Conservation (phyloP, 2,113 vertebrate genomes). For the Pao palembangensis region DNA sequence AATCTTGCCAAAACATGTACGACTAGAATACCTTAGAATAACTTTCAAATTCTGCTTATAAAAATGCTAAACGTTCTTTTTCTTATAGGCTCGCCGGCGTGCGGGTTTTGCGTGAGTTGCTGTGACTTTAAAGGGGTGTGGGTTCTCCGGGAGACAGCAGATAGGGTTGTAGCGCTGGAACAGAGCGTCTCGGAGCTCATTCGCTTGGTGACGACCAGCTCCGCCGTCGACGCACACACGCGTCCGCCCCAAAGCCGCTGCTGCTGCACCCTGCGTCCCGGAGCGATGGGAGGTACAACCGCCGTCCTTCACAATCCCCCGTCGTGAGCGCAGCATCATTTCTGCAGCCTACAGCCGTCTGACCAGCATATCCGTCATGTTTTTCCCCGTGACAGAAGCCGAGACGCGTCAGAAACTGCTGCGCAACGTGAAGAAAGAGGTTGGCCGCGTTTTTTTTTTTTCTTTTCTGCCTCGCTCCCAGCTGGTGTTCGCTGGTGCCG, state of each 20-base stretch:
- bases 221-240: too few species aligned
- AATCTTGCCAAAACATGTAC: too few species aligned
- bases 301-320: slow-evolving; percentile 1
- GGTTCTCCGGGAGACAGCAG: slow-evolving; percentile 55
- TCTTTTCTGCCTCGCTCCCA: slow-evolving; percentile 3
- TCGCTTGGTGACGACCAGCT: too few species aligned
- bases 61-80: too few species aligned
- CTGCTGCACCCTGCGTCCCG: slow-evolving; percentile 10
- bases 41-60: too few species aligned
- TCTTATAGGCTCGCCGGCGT: too few species aligned
- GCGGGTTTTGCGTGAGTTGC: slow-evolving; percentile 16
- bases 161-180: slow-evolving; percentile 53
- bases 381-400: slow-evolving; percentile 76
- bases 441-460: slow-evolving; percentile 52
- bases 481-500: slow-evolving; percentile 25
- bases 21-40: too few species aligned
- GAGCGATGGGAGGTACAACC: slow-evolving; percentile 71
- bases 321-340: slow-evolving; percentile 21
- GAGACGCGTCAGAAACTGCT: slow-evolving; percentile 90
- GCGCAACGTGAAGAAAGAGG: slow-evolving; percentile 94
- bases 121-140: slow-evolving; percentile 75
- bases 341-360: slow-evolving; percentile 14
- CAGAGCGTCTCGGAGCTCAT: slow-evolving; percentile 12
- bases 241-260: neutral
- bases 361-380: slow-evolving; percentile 51